A percentile compares a stretch with the other conserved stretches of the same genome.
phyloP scores from a whole-genome alignment of 2,888 invertebrate species.

The Pseudolycoriella hygida region DNA sequence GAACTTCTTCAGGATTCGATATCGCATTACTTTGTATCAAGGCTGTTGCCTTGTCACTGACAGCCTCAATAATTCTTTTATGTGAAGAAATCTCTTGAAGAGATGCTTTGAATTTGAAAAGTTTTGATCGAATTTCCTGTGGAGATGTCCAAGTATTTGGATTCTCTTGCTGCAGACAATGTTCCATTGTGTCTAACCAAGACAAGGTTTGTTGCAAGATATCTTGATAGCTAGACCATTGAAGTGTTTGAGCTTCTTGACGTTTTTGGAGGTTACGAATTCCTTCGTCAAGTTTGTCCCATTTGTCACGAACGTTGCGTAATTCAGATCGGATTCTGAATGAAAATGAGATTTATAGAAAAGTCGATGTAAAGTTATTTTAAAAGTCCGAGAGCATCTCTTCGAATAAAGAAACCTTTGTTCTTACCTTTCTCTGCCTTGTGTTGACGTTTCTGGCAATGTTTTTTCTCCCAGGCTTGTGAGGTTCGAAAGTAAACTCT shows the following conservation, averaged over 20 bases:
- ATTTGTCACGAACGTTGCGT: conserved; percentile 60
- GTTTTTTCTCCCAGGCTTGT: conserved; percentile 71
- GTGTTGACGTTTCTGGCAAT: conserved; percentile 82
- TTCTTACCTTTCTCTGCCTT: conserved; percentile 53
- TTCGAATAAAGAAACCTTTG: too few relatives aligned
- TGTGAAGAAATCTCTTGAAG: conserved; percentile 82
- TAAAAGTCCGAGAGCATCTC: too few relatives aligned
- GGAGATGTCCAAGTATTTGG: conserved; percentile 55
- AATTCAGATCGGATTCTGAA: conserved; percentile 66
- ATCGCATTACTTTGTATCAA: conserved; percentile 34
- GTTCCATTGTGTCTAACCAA: conserved; percentile 80
- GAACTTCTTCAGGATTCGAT: conserved; percentile 36
- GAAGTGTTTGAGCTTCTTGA: conserved; percentile 65
- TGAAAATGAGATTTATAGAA: too few relatives aligned
- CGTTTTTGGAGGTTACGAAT: conserved; percentile 71
- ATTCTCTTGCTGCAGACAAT: conserved; percentile 50
- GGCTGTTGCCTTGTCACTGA: conserved; percentile 71
- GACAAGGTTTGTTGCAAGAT: conserved; percentile 60
- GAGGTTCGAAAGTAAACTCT: conserved; percentile 55
- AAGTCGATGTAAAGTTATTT: too few relatives aligned
- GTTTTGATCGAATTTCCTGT: conserved; percentile 68
- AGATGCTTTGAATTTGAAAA: conserved; percentile 69
- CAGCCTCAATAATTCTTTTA: conserved; percentile 76
- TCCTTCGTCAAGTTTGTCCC: conserved; percentile 74
- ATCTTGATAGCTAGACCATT: conserved; percentile 74